Conservation (phyloP, 2,797 vertebrate species). For the Staurois parvus region DNA sequence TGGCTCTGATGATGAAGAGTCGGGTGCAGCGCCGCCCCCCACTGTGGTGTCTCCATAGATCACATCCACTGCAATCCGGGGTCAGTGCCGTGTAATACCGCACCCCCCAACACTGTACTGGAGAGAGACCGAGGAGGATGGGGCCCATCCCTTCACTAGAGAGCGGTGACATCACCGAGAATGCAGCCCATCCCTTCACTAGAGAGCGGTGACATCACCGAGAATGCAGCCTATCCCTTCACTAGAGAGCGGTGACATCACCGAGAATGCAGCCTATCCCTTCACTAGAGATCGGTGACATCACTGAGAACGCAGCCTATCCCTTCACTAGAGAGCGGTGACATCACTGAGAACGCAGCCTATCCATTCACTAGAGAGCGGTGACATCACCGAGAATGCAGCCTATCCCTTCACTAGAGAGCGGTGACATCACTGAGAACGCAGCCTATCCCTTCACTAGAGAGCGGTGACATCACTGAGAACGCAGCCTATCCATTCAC, state of each 20-base stretch:
- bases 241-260: background rate
- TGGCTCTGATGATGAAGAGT: conserved; percentile 39
- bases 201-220: background rate
- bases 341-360: background rate
- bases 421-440: too few species aligned
- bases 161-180: background rate
- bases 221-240: background rate
- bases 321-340: background rate
- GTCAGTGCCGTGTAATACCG: background rate
- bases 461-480: too few species aligned
- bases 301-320: background rate
- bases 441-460: too few species aligned
- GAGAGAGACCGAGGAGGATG: background rate
- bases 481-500: too few species aligned
- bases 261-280: background rate
- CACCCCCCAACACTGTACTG: background rate
- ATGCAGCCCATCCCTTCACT: background rate
- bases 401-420: too few species aligned
- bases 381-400: too few species aligned
- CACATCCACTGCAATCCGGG: background rate
- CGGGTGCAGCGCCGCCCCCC: conserved; percentile 15
- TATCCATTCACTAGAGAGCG: too few species aligned
- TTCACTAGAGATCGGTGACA: background rate
- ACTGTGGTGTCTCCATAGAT: background rate
- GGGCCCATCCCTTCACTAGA: background rate